Base-by-base conservation (phyloP, 2,888 invertebrate species). In the Aporophyla nigra region DNA sequence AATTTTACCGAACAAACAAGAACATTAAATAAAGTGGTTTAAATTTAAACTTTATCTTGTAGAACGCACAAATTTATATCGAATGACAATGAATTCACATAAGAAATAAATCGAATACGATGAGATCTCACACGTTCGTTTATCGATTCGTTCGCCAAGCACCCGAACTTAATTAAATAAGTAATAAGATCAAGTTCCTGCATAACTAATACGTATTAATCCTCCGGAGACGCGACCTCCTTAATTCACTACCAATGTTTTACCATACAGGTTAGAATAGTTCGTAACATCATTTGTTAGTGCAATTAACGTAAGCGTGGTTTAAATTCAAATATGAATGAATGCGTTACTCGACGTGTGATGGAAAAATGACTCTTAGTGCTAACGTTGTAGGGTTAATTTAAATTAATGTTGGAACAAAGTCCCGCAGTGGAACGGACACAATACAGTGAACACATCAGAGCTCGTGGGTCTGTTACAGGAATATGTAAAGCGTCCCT, bases 141-240 rank as follows among this genome's bases (percentile, higher is more conserved):
- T 82, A 86, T 85, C 73, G 82, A 86, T 87, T 86, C 77, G 75
- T 86, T 82, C 86, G 77, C 79, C 84, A 80, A 80, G 76, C 66
- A 74, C 65, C 79, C 81, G 70, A 83, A 83, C 86, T 89, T 92
- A 92, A 93, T 93, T 92, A 88, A 92, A 92, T 92, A 91, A 90
- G 87, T 90, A 88, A 90, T 90, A 87, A 90, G 91, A 93, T 93
- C 92, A 93, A 88, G 88, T 91, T 88, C 85, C 87, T 90, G 87
- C 86, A 89, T 86, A 86, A 88, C 87, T 83, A 89, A 91, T 91
- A 89, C 88, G 78, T 80, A 83, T 88, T 87, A 84, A 86, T 86
- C 83, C 88, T 83, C 88, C 56, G 69, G 88, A 87, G 87, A 86
- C 85, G 69, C 83, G 86, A 87, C 90, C 89, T 83, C 72, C 74